Conservation (phyloP, 2,888 invertebrate species). For the Uropetala carovei region DNA sequence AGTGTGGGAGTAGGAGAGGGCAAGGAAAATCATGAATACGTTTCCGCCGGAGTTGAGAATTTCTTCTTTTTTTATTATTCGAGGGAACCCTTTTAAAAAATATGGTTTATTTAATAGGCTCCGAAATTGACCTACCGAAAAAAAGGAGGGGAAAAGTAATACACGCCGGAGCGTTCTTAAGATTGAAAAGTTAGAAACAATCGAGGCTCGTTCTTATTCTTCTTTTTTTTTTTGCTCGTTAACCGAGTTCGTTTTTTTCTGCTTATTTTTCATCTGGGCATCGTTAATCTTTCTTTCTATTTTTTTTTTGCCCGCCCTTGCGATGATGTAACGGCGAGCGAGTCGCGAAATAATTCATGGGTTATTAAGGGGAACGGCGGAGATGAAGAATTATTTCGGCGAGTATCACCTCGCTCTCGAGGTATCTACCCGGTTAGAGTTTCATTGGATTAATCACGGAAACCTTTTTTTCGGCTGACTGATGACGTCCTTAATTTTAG, state of each 20-base stretch:
- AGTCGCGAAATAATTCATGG: neutral
- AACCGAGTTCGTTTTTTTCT: neutral
- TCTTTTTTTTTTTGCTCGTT: neutral
- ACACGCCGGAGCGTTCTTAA: neutral
- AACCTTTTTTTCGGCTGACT: neutral
- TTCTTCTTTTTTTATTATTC: neutral
- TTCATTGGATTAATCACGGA: constrained; percentile 2
- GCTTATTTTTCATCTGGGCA: neutral
- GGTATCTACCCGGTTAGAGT: neutral
- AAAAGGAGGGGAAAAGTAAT: neutral
- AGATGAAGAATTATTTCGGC: neutral
- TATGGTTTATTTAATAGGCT: constrained; percentile 13
- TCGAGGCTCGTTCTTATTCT: neutral
- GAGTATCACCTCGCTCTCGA: neutral
- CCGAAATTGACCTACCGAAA: neutral
- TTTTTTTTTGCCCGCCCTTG: neutral
- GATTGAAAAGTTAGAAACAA: constrained; percentile 25
- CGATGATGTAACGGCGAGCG: constrained; percentile 1
- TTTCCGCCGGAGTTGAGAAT: neutral
- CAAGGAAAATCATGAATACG: constrained; percentile 10
- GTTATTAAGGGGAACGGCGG: neutral
- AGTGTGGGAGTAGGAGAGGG: neutral
- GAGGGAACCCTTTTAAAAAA: neutral
- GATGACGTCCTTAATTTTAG: constrained; percentile 22
- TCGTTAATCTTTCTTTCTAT: constrained; percentile 3